Evolutionary conservation across 1,140 invertebrate species (phyloP).

Genomic region (Hylaeus volcanicus): DNA sequence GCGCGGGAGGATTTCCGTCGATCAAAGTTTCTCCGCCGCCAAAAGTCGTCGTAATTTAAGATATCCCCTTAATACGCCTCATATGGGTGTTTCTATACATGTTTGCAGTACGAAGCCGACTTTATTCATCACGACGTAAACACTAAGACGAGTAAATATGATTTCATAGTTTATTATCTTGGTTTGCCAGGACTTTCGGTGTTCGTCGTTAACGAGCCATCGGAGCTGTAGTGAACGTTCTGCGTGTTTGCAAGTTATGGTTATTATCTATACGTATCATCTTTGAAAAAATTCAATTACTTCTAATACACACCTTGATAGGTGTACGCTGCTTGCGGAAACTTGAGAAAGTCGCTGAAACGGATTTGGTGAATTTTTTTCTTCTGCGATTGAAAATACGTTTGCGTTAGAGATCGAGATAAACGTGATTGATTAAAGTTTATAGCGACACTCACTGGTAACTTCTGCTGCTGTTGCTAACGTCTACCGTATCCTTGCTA

Average conservation of each 20-base stretch:
- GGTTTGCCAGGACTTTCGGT: constrained; percentile 44
- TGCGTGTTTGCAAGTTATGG: constrained; percentile 21
- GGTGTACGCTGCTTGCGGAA: constrained; percentile 39
- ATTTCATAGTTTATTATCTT: constrained; percentile 41
- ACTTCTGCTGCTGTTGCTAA: constrained; percentile 49
- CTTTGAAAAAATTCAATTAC: neutral
- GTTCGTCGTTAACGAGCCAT: constrained; percentile 53
- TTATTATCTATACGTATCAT: neutral
- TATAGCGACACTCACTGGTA: constrained; percentile 50
- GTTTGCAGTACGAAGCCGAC: too few relatives aligned
- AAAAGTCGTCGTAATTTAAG: too few relatives aligned
- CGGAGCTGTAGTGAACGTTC: constrained; percentile 57
- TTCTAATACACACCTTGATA: constrained; percentile 41
- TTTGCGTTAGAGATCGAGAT: too few relatives aligned
- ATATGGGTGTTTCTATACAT: too few relatives aligned
- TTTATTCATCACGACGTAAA: constrained; percentile 26
- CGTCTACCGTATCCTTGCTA: constrained; percentile 59
- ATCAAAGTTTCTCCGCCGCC: too few relatives aligned
- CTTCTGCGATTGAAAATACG: neutral
- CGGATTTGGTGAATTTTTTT: constrained; percentile 53
- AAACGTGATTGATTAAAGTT: neutral
- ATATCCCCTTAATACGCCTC: too few relatives aligned
- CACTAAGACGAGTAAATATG: constrained; percentile 17
- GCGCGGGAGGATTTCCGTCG: too few relatives aligned
- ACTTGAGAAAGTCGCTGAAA: constrained; percentile 41